Evolutionary conservation across 2,113 vertebrate species (phyloP), one percentile per base, ranked within the genome.

Genomic region (Centropus unirufus): DNA sequence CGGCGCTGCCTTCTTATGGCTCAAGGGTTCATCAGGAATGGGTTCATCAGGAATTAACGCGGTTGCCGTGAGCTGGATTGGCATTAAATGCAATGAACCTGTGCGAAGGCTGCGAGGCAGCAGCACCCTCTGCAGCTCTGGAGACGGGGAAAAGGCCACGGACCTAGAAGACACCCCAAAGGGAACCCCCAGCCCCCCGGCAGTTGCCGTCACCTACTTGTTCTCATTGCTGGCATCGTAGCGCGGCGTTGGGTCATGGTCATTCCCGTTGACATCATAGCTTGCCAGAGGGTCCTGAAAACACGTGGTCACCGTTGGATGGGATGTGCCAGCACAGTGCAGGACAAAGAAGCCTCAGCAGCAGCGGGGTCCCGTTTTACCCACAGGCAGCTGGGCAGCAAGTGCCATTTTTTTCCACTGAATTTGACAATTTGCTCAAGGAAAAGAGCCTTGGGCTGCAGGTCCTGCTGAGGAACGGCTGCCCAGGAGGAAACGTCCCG

Each of bases 221-320:
- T 99, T 99, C 94, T 99, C 99, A 5, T 99, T 99, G 98, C 98
- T 99, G 94, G 98, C 98, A 34, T 99, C 98, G 0, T 99, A 99
- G 54, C 99, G 98, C 1, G 99, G 99, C 23, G 98, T 99, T 0
- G 99, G 99, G 73, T 99, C 99, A 0, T 98, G 98, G 93, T 99
- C 99, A 0, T 99, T 99, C 29, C 99, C 99, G 1, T 99, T 99
- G 92, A 99, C 98, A 9, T 99, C 99, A 5, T 99, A 99, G 94
- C 99, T 99, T 11, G 99, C 99, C 2, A 98, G 98, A 73, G 99
- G 98, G 79, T 99, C 99, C 99, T 99, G 75, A 64, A 97, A 95
- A 87, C 29, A 83, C 0, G 2, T 84, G 40, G 66, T 42, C 54
- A 67, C 21, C 17, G 2, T 97, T 79, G 98, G 78, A n/a, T 54